Evolutionary conservation across 2,113 vertebrate genomes (phyloP), one percentile per base, ranked within the genome.

Genomic region (Chlamydotis undulata): DNA sequence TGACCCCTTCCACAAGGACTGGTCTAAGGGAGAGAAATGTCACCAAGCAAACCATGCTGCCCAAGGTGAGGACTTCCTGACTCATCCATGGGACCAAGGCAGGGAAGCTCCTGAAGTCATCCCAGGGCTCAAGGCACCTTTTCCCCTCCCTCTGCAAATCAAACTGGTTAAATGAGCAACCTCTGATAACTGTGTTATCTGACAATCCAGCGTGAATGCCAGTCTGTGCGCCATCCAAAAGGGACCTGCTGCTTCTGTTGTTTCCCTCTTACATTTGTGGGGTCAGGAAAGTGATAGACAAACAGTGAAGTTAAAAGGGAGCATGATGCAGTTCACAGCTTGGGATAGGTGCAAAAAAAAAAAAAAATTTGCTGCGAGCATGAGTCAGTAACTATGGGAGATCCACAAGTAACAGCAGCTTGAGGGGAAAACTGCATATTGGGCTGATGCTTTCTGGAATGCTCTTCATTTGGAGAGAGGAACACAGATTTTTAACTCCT

Each of bases 21-120:
- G 4, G 1, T 29, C 35, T 13, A 6, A 49, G 49, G 37, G 19
- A 49, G 14, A 83, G 29, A 69, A 19, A 29, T 11, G 25, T 24
- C n/a, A 29, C 28, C 0, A 0, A 57, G 52, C 45, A 64, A 60
- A 45, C 23, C 35, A 21, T 0, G 0, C 23, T 73, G 56, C n/a
- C 56, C 0, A 0, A 61, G 35, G 52, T 3, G 1, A 82, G 33
- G 52, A 39, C 69, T 19, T 21, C 53, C 13, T 0, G 2, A 7
- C 5, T 4, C 3, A 2, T 10, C 50, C 47, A 9, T 7, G 29
- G 14, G 31, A 74, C 16, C 49, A 49, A 63, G 53, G 61, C 71
- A 91, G 26, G 14, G 23, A 53, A 14, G 7, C 6, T 52, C 43
- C 56, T 56, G 31, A 65, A 55, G 35, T 24, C 26, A 52, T 45